Evolutionary conservation across 2,113 vertebrate species (phyloP), one percentile per base, ranked within the genome.

Genomic region (Cercocebus atys): DNA sequence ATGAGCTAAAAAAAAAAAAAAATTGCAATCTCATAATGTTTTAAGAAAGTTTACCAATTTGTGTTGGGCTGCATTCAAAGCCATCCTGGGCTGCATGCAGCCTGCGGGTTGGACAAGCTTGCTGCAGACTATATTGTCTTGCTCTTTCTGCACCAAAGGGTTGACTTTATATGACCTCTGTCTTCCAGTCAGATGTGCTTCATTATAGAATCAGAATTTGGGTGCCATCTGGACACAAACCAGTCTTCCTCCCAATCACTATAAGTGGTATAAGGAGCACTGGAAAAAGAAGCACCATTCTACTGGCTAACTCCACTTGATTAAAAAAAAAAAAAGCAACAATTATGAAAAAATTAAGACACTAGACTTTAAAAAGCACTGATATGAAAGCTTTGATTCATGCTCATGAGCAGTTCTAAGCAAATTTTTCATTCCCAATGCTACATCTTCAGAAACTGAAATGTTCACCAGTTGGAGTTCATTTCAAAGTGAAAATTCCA

Each of bases 401-500:
- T 32, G 50, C 8, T 85, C 73, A 35, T 47, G 50, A 73, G 25
- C 20, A 59, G 27, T 78, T 89, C 79, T 76, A 83, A 96, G 64
- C 30, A 45, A 90, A 75, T 13, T 92, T 85, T 88, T 72, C 32
- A 2, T 40, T 88, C 35, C 45, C 59, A 83, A 17, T 59, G 90
- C 70, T 66, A 47, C 47, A 80, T 93, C 83, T 83, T 96, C 23
- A 73, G 23, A 70, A 75, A 50, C 25, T 25, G 50, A 92, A 86
- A 68, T 80, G 80, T 88, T 92, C 61, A 88, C 52, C n/a, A 23
- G 32, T 81, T 85, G 52, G 27, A 94, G 70, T 81, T 70, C 75
- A 94, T 70, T 84, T 96, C 81, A 92, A 94, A 82, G 90, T 81
- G 45, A 76, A 97, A 90, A 93, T 94, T 94, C 83, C 93, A 90